Conservation (phyloP, 2,113 vertebrate genomes). For the Tapirus terrestris region DNA sequence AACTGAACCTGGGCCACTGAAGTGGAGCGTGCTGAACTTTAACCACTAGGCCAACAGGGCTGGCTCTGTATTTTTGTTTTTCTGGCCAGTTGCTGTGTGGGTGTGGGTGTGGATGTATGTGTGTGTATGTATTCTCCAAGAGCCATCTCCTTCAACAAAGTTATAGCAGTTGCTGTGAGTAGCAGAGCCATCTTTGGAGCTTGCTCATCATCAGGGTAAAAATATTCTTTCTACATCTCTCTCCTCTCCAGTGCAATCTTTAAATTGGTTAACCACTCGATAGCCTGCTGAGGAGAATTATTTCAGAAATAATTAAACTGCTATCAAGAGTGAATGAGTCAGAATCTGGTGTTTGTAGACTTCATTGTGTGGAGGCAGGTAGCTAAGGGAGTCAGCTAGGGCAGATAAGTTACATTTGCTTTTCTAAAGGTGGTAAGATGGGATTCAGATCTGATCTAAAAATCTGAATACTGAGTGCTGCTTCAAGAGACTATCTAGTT, state of each 20-base stretch:
- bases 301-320: constrained; percentile 56
- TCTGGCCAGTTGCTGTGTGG: background rate
- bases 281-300: constrained; percentile 44
- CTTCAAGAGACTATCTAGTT: background rate
- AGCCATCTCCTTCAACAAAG: background rate
- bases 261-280: constrained; percentile 49
- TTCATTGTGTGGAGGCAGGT: background rate
- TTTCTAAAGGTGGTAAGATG: constrained; percentile 32
- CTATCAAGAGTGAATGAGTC: constrained; percentile 39
- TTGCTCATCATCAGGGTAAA: constrained; percentile 38
- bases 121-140: background rate
- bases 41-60: no score
- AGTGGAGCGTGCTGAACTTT: no score
- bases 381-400: background rate
- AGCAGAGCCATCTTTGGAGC: background rate
- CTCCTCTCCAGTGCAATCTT: background rate
- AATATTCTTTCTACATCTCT: background rate
- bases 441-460: background rate
- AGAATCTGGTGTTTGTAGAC: background rate
- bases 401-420: background rate
- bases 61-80: background rate
- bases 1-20: no score
- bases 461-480: background rate
- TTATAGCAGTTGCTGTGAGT: background rate
- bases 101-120: background rate